Base-by-base conservation (phyloP, 2,113 vertebrate genomes). In the Halichoeres trimaculatus region DNA sequence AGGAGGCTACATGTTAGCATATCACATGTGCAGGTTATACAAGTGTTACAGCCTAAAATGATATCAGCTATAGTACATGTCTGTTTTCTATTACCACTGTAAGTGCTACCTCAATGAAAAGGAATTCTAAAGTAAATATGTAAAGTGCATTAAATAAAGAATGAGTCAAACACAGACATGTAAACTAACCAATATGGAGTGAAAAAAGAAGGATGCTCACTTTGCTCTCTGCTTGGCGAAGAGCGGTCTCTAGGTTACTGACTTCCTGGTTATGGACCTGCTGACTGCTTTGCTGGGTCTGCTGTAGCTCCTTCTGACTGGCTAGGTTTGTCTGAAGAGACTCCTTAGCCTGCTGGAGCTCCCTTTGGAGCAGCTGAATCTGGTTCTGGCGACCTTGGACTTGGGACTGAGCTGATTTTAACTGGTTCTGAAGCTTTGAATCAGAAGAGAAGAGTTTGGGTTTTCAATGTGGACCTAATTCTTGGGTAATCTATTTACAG, bases 201-300 rank as follows among this genome's bases (percentile, higher is more conserved):
- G 3, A 30, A 30, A 13, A 43, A 43, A 43, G 41, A 23, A 54
- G 36, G 1, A 19, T 38, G 9, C 26, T 94, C 41, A 95, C 92
- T 82, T 95, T 98, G 51, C 75, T 85, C 83, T 98, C 97, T 67
- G 96, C 89, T 84, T 97, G 96, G 82, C 38, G 90, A 52, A 97
- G 93, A 35, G 89, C 62, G 4, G 95, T 94, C 79, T 95, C 96
- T 40, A 97, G 88, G 52, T 93, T 94, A 62, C 92, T 93, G 19
- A 97, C 82, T 75, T 98, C 97, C 75, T 97, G 96, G 71, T 51
- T 86, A 50, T 81, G 51, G 86, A 81, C 71, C 71, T 88, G 79
- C 3, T 85, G 85, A 11, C 53, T 83, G 64, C 53, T 78, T n/a
- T 81, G 80, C 3, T 81, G 86, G 6, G 55, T 85, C 67, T 90